Evolutionary conservation across 2,888 invertebrate genomes (phyloP), one percentile per base, ranked within the genome.

Genomic region (Campoletis raptor): DNA sequence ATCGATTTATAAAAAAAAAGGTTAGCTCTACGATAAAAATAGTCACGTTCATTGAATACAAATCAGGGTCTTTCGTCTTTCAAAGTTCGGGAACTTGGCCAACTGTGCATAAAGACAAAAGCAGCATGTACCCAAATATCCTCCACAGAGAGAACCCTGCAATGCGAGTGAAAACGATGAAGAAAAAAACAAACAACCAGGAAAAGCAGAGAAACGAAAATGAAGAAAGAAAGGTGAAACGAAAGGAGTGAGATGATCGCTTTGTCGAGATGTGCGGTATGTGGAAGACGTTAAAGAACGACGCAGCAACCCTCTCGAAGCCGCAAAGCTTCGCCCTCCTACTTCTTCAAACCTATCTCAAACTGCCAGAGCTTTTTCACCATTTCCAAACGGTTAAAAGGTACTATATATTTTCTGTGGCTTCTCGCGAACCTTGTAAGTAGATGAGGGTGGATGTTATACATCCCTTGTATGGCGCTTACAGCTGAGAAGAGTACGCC

Each of bases 301-400:
- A 76, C 67, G 69, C 40, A 30, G 81, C 81, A 73, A 81, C 82
- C 85, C 84, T 79, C 81, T 73, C 76, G 85, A 86, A 85, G 86
- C 85, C 83, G 85, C 87, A 85, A 81, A 87, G 87, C 86, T 84
- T 77, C 80, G 81, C 81, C 76, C 77, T 45, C 77, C 82, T 66
- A 37, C 79, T 45, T 61, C 70, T 79, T 70, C 79, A 70, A 45
- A 81, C 78, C 67, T 61, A 77, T 81, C 81, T 85, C 74, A 79
- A 85, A 70, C 82, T 82, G 72, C 81, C 87, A 57, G 88, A 87
- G 87, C 90, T 91, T 92, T 91, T 89, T 89, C 88, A 89, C 85
- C 88, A 85, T 90, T 92, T 89, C 89, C 88, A 90, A 81, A 81
- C 88, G 90, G 91, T 92, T 92, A 92, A 93, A 92, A 92, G 92